These are phyloP conservation scores for Tetrapedia diversipes DNA, from an alignment of 2,888 invertebrate species.

Conservation along the genomic window DNA sequence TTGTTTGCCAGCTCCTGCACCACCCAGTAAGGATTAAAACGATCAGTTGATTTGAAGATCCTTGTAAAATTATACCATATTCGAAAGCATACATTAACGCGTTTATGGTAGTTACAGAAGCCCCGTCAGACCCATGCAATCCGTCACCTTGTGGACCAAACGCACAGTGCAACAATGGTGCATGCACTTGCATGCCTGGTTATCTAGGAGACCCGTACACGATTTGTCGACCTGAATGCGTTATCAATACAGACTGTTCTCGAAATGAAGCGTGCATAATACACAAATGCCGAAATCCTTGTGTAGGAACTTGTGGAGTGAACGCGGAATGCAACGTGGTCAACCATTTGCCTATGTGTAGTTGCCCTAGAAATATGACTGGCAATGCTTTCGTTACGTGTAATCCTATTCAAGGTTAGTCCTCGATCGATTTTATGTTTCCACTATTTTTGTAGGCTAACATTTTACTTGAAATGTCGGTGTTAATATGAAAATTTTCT, in stretches of 20 bases:
- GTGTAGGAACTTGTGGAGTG: constrained; percentile 89
- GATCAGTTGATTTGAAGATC: background rate
- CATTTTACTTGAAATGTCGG: background rate
- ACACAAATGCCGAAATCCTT: constrained; percentile 85
- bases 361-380: constrained; percentile 87
- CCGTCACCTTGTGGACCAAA: constrained; percentile 90
- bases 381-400: constrained; percentile 90
- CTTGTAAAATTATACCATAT: no score
- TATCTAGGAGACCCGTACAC: constrained; percentile 86
- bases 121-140: constrained; percentile 85
- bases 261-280: constrained; percentile 82
- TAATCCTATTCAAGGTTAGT: constrained; percentile 84
- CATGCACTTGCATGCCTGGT: constrained; percentile 86
- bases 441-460: no score
- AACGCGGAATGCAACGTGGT: constrained; percentile 89
- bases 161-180: constrained; percentile 85
- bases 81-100: constrained; percentile 49
- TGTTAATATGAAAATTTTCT: background rate
- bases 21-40: constrained; percentile 69
- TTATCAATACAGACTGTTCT: constrained; percentile 82
- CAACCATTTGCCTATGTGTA: constrained; percentile 85
- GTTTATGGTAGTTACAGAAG: constrained; percentile 51
- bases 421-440: constrained; percentile 34
- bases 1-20: constrained; percentile 74
- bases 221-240: constrained; percentile 82